Conservation (phyloP, 2,113 vertebrate species). For the Rutilus rutilus region DNA sequence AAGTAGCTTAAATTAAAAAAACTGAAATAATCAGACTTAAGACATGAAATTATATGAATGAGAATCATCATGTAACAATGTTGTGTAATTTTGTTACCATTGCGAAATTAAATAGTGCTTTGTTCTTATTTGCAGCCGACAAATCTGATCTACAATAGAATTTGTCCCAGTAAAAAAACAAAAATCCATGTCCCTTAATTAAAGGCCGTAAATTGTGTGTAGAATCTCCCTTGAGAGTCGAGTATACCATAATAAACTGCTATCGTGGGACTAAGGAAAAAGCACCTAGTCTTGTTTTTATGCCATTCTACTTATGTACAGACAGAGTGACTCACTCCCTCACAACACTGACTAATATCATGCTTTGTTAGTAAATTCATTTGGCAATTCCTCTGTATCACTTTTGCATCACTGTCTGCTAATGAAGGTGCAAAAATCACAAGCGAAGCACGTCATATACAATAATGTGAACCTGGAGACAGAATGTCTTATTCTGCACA, state of each 20-base stretch:
- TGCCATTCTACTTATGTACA: not conserved
- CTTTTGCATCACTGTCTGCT: constrained; percentile 14
- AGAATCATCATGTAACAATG: not conserved
- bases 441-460: constrained; percentile 24
- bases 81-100: not conserved
- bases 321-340: not conserved
- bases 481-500: constrained; percentile 19
- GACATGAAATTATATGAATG: constrained; percentile 3
- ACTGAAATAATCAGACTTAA: constrained; percentile 13
- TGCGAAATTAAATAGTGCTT: constrained; percentile 23
- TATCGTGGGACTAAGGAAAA: not conserved
- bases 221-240: not conserved
- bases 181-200: not conserved
- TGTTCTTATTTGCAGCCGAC: constrained; percentile 9
- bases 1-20: constrained; percentile 38
- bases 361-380: constrained; percentile 8
- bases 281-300: not conserved
- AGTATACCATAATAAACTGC: not conserved
- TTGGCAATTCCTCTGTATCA: constrained; percentile 17
- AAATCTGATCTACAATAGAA: constrained; percentile 1
- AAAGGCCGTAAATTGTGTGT: constrained; percentile 9
- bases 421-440: constrained; percentile 31
- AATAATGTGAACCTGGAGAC: constrained; percentile 13
- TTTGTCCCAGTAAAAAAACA: not conserved
- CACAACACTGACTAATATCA: not conserved